Percentiles rank a stretch among this genome's conserved stretches.
phyloP scores from a whole-genome alignment of 2,888 invertebrate species.

The Leucophenga montana region DNA sequence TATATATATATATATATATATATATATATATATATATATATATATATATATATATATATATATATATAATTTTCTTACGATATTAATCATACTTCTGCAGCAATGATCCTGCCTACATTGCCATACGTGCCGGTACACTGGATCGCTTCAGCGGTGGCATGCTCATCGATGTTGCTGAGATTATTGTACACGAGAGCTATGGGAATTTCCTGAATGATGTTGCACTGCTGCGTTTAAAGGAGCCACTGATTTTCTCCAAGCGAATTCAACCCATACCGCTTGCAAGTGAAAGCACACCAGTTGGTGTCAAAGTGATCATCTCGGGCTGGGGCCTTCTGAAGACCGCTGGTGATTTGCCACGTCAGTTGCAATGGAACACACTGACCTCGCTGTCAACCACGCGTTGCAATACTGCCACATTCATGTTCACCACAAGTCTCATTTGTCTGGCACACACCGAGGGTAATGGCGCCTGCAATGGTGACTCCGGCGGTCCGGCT shows the following conservation, averaged over 20 bases:
- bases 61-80: too few relatives aligned
- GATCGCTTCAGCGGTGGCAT: constrained; percentile 62
- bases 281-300: constrained; percentile 48
- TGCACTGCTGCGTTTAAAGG: constrained; percentile 51
- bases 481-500: constrained; percentile 68
- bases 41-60: too few relatives aligned
- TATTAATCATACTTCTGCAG: constrained; percentile 31
- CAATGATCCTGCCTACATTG: constrained; percentile 43
- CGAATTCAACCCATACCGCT: constrained; percentile 53
- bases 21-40: too few relatives aligned
- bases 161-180: constrained; percentile 49
- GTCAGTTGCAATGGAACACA: constrained; percentile 55
- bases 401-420: constrained; percentile 44
- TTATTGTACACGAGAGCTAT: constrained; percentile 56
- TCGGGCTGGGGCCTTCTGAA: constrained; percentile 61
- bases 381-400: constrained; percentile 48
- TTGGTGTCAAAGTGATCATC: constrained; percentile 47
- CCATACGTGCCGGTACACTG: constrained; percentile 63
- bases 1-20: too few relatives aligned
- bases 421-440: constrained; percentile 42
- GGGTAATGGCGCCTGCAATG: constrained; percentile 62
- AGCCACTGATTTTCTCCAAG: constrained; percentile 47
- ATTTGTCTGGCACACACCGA: constrained; percentile 55
- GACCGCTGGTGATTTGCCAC: constrained; percentile 52
- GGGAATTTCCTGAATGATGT: constrained; percentile 58